Evolutionary conservation across 2,888 invertebrate species (phyloP), one percentile per base, ranked within the genome.

Genomic region (Actias luna): DNA sequence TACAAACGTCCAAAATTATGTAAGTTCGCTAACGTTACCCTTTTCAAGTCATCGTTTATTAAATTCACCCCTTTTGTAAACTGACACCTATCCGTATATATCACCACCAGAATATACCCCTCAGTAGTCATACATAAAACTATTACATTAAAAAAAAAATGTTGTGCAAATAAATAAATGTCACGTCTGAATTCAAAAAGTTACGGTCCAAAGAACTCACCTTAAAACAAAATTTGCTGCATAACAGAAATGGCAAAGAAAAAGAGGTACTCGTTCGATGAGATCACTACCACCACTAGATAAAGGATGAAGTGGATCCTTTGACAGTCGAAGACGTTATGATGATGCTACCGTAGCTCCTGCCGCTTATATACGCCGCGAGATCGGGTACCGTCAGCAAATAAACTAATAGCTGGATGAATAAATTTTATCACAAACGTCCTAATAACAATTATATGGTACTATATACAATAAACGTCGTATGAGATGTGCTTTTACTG

Each of bases 361-460:
- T 64, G 62, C 57, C 67, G 67, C 71, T 81, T 88, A 76, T 88
- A 88, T 87, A 84, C 63, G 61, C 57, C 60, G 73, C 66, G 67
- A 29, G 29, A 55, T 67, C 50, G 12, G 77, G 78, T n/a, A 88
- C 68, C 73, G 86, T 73, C 69, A 62, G 81, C 82, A 80, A 36
- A 77, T 27, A 39, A 58, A 62, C 31, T 61, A 25, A 27, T 18
- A 39, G 16, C 27, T 18, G 12, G 5, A 29, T 29, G 29, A 55
- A 29, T 55, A 29, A 50, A 61, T 39, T 36, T 14, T 27, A 16
- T 18, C 42, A 39, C 16, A 50, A 52, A 58, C 39, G 22, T 31
- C 58, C 29, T 29, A 7, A 18, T 18, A 31, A 33, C 18, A 31
- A 33, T 58, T 58, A 42, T 42, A 42, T 46, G 22, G 33, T 35